Conservation (phyloP, 2,888 invertebrate species). For the Bruchidius siliquastri region DNA sequence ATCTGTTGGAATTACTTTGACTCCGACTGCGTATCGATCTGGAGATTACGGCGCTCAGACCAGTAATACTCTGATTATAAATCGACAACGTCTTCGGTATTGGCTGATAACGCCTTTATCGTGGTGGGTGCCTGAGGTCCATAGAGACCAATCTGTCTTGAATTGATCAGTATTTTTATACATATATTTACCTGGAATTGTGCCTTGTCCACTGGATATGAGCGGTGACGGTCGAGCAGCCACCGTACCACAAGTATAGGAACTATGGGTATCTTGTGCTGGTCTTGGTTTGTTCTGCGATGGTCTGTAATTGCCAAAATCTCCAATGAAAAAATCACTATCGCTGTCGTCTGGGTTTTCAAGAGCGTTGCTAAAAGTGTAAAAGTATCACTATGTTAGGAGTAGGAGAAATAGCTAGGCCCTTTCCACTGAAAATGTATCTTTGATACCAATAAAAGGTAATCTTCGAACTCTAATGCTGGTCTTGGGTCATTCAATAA, state of each 20-base stretch:
- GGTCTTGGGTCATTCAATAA: too few relatives aligned
- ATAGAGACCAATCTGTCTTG: too few relatives aligned
- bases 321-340: slow-evolving; percentile 1
- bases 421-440: neutral
- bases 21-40: too few relatives aligned
- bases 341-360: neutral
- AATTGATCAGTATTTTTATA: too few relatives aligned
- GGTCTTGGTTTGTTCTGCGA: neutral
- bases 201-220: slow-evolving; percentile 57
- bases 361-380: neutral
- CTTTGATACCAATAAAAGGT: too few relatives aligned
- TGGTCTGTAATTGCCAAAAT: slow-evolving; percentile 2
- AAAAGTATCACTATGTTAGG: neutral
- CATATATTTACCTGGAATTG: slow-evolving; percentile 55
- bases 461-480: too few relatives aligned
- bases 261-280: neutral
- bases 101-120: too few relatives aligned
- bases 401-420: neutral
- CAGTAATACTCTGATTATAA: too few relatives aligned
- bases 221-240: slow-evolving; percentile 50
- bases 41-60: too few relatives aligned
- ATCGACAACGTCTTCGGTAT: too few relatives aligned
- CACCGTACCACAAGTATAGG: slow-evolving; percentile 44
- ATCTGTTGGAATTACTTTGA: too few relatives aligned
- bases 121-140: too few relatives aligned